A percentile compares a stretch with the other conserved stretches of the same genome.
Conservation (phyloP, 1,140 invertebrate species). For the Cydia strobilella region DNA sequence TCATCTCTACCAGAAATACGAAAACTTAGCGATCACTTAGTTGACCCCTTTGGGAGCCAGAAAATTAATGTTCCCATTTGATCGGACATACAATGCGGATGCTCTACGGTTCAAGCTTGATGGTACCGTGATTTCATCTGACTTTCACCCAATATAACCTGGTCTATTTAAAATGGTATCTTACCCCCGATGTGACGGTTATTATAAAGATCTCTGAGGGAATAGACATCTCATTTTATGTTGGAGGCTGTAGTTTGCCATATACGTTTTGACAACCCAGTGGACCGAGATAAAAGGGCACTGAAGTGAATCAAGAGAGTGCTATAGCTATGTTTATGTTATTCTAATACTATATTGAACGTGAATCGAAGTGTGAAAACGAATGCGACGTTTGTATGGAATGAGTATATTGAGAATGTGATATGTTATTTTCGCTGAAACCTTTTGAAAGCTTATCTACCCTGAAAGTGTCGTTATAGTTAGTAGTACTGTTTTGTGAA, state of each 20-base stretch:
- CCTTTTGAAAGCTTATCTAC: neutral
- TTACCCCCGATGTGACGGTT: neutral
- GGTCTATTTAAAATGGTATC: conserved; percentile 13
- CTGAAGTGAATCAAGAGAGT: conserved; percentile 19
- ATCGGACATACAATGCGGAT: conserved; percentile 6
- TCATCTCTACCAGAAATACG: conserved; percentile 15
- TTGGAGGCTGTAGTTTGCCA: conserved; percentile 20
- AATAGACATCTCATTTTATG: conserved; percentile 12
- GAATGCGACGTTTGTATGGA: conserved; percentile 24
- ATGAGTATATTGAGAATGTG: conserved; percentile 20
- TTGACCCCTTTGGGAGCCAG: neutral
- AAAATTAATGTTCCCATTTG: conserved; percentile 9
- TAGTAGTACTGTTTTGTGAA: neutral
- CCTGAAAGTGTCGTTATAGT: neutral
- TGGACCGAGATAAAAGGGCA: conserved; percentile 23
- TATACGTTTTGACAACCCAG: conserved; percentile 32
- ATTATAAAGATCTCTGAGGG: neutral
- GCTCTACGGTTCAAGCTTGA: conserved; percentile 5
- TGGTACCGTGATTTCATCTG: conserved; percentile 15
- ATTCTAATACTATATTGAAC: conserved; percentile 27
- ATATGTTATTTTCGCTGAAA: neutral
- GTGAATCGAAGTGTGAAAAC: conserved; percentile 24
- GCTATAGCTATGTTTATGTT: conserved; percentile 26
- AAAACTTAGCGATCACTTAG: conserved; percentile 13
- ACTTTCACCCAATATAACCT: neutral